phyloP scores from a whole-genome alignment of 2,888 invertebrate species.

The Andricus curvator region DNA sequence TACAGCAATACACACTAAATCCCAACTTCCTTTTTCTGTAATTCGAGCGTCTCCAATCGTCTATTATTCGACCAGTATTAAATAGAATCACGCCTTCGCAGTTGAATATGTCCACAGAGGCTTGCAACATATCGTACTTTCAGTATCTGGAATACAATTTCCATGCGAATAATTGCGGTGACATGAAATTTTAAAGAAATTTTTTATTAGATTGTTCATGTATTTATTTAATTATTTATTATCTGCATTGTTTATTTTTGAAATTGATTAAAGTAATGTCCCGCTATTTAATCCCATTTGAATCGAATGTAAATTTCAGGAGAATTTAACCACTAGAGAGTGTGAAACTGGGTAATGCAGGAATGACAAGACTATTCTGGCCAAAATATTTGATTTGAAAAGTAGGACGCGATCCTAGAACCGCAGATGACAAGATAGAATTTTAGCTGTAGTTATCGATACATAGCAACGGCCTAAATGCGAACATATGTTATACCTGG shows the following conservation, averaged over 20 bases:
- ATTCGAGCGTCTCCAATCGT: slow-evolving; percentile 1
- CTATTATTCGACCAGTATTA: not conserved
- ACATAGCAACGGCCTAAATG: slow-evolving; percentile 27
- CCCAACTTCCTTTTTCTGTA: not conserved
- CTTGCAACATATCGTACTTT: not conserved
- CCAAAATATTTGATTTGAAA: slow-evolving; percentile 4
- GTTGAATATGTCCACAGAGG: not conserved
- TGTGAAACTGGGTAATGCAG: slow-evolving; percentile 6
- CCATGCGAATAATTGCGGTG: not conserved
- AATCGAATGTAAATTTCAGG: not conserved
- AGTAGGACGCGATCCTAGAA: slow-evolving; percentile 10
- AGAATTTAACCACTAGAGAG: not conserved
- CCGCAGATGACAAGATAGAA: slow-evolving; percentile 32
- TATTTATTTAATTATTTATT: too few relatives aligned
- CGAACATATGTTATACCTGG: not conserved
- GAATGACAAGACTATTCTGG: not conserved
- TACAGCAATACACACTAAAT: not conserved
- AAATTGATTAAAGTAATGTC: not conserved
- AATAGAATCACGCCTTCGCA: not conserved
- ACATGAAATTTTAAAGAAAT: not conserved
- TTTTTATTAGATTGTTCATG: not conserved
- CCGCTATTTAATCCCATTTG: not conserved
- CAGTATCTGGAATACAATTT: not conserved
- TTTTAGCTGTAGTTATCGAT: slow-evolving; percentile 31
- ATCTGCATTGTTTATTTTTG: too few relatives aligned